Evolutionary conservation across 2,888 invertebrate genomes (phyloP).

Genomic region (Epistrophe eligans): DNA sequence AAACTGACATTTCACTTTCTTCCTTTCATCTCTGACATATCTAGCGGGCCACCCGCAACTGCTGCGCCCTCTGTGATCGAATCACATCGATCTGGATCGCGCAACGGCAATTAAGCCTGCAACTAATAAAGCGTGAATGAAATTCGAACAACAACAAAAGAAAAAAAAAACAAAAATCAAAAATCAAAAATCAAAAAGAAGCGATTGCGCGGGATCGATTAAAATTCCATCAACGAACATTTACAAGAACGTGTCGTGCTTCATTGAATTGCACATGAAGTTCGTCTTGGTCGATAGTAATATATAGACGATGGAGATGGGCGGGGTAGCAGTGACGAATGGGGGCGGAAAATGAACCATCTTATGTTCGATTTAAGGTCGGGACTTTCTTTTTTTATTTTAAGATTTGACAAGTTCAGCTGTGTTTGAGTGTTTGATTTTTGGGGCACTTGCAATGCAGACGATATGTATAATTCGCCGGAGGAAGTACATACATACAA

Average conservation of each 20-base stretch:
- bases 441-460: constrained; percentile 3
- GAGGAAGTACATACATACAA: constrained; percentile 25
- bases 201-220: constrained; percentile 57
- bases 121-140: constrained; percentile 70
- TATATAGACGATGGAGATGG: not conserved
- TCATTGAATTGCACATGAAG: constrained; percentile 47
- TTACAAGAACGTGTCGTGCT: constrained; percentile 49
- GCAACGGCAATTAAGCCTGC: constrained; percentile 53
- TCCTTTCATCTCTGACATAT: constrained; percentile 41
- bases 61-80: constrained; percentile 23
- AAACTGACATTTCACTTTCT: constrained; percentile 72
- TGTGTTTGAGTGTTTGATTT: constrained; percentile 22
- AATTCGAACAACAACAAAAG: constrained; percentile 32
- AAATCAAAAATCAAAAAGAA: constrained; percentile 55
- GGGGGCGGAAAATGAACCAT: constrained; percentile 22
- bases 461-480: not conserved
- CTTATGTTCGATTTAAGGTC: constrained; percentile 61
- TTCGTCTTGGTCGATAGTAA: constrained; percentile 18
- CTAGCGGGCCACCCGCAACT: not conserved
- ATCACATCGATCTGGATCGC: constrained; percentile 47
- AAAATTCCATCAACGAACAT: constrained; percentile 57
- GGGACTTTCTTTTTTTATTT: constrained; percentile 67
- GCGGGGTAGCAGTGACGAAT: not conserved
- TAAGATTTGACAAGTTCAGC: constrained; percentile 48
- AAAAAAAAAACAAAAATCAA: constrained; percentile 18